Base-by-base conservation (phyloP, 2,888 invertebrate genomes). In the Tiphia femorata region DNA sequence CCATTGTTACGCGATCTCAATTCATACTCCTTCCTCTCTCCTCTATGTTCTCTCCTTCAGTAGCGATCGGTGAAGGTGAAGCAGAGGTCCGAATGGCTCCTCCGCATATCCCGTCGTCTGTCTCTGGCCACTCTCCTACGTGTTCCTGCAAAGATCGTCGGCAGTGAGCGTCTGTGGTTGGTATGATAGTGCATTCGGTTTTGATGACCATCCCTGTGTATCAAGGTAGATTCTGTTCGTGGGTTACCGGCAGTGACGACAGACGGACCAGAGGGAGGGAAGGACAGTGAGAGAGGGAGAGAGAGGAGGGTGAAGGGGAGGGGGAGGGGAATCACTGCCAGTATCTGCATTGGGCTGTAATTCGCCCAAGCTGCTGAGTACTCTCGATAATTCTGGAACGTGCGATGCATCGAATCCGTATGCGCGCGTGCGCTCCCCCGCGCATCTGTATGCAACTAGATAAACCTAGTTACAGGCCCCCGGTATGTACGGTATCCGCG, bases 341-440 rank as follows among this genome's bases (percentile, higher is more conserved):
- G 59, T 65, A 65, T 63, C 70, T 55, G 62, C 62, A 58, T 57
- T 61, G 62, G 66, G 66, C 65, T 72, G 77, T 75, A 77, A 75
- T 77, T 77, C 72, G 72, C 69, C 72, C 67, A 69, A 77, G 76
- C 73, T 74, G 70, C 70, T 70, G 77, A 77, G 75, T 75, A 76
- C 76, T 73, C 75, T 77, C 77, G 76, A 77, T 76, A 77, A 75
- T 77, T 77, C 70, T 73, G 66, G 64, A 77, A 77, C 77, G 77
- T 77, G 77, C 73, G 76, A 73, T 76, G 75, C 76, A 77, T 77
- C 75, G 75, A 72, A 70, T 70, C 68, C 63, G 69, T 61, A 52
- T 65, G 58, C 66, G 52, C 59, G 67, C 72, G 58, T 64, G 52
- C 59, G 67, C 72, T 67, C 71, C 62, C 55, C 46, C 64, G 55